Percentiles rank a stretch among this genome's conserved stretches.
These are phyloP conservation scores for Achroia grisella DNA, from an alignment of 1,140 invertebrate genomes.

Conservation along the genomic window DNA sequence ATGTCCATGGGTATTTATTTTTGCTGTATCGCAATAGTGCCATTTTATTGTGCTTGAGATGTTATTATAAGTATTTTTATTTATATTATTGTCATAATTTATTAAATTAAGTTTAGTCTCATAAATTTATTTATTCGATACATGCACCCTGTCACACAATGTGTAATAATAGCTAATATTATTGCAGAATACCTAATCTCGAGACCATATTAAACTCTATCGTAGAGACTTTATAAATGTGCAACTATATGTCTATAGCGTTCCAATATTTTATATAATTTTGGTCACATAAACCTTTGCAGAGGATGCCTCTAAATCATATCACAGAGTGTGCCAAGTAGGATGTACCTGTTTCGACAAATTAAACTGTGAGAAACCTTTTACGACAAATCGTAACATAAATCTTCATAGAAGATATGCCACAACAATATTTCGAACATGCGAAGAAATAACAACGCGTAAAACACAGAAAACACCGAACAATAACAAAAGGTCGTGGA, in stretches of 20 bases:
- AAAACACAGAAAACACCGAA: slow-evolving; percentile 58
- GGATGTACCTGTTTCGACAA: slow-evolving; percentile 54
- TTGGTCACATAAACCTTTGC: slow-evolving; percentile 16
- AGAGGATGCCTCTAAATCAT: slow-evolving; percentile 25
- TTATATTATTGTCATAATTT: too few species aligned
- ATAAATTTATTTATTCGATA: slow-evolving; percentile 28
- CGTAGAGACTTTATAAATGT: neutral
- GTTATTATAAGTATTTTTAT: neutral
- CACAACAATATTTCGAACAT: slow-evolving; percentile 59
- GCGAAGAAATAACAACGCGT: slow-evolving; percentile 64
- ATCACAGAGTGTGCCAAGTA: slow-evolving; percentile 69
- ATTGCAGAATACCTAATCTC: neutral
- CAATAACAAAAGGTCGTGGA: slow-evolving; percentile 25
- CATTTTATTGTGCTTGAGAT: neutral
- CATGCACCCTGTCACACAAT: slow-evolving; percentile 70
- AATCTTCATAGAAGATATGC: slow-evolving; percentile 33
- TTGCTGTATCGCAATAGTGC: neutral
- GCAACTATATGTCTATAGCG: too few species aligned
- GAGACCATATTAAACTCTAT: neutral
- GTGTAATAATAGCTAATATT: slow-evolving; percentile 17
- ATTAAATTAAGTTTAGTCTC: too few species aligned
- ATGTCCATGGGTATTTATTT: neutral
- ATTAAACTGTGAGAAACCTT: slow-evolving; percentile 24
- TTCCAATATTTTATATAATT: neutral
- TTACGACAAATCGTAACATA: slow-evolving; percentile 34